phyloP scores from a whole-genome alignment of 2,113 vertebrate genomes.

The Xenopus borealis region DNA sequence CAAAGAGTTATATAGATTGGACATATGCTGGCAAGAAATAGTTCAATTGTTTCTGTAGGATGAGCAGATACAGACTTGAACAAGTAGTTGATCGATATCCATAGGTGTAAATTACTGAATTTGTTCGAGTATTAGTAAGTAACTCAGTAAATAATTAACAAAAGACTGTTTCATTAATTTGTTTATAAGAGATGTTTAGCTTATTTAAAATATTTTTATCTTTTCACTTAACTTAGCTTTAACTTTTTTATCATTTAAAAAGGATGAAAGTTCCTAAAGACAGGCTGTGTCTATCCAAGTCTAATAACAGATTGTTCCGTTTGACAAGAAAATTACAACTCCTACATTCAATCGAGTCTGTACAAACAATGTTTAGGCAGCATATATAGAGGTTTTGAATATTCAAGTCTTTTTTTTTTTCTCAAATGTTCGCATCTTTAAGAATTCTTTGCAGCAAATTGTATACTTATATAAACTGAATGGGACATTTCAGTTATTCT shows the following conservation, averaged over 20 bases:
- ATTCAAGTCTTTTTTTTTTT: background rate
- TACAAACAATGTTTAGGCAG: background rate
- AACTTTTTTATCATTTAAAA: background rate
- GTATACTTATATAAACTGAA: too few species aligned
- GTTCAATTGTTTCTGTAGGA: too few species aligned
- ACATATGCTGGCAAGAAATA: too few species aligned
- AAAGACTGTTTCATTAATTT: background rate
- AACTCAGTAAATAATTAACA: too few species aligned
- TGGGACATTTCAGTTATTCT: too few species aligned
- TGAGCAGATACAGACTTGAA: too few species aligned
- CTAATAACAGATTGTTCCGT: background rate
- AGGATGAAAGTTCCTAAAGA: background rate
- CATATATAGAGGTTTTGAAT: background rate
- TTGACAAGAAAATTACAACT: constrained; percentile 3
- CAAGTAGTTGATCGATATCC: too few species aligned
- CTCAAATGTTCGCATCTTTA: background rate
- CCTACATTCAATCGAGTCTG: background rate
- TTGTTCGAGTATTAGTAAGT: too few species aligned
- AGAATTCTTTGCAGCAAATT: background rate
- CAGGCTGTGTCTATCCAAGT: background rate
- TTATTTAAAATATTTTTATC: background rate
- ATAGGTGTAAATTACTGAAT: too few species aligned
- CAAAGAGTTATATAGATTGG: too few species aligned
- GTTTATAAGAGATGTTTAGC: background rate
- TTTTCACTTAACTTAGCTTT: background rate